phyloP scores from a whole-genome alignment of 2,113 vertebrate species.

The Pterophyllum scalare region DNA sequence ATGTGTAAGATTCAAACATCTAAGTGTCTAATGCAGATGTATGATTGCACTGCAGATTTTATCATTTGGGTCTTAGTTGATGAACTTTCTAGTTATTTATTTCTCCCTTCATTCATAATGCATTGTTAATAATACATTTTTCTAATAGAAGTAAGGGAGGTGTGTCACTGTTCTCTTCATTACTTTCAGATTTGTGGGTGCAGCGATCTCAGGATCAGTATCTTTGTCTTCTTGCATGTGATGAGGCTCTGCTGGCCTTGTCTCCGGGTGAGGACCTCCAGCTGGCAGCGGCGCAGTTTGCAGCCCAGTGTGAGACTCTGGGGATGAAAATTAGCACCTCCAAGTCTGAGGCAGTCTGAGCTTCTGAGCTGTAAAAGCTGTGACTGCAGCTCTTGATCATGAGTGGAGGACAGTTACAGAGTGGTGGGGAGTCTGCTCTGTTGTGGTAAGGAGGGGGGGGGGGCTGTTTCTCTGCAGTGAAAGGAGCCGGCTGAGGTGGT shows the following conservation, averaged over 20 bases:
- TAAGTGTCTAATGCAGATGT: too few relatives aligned
- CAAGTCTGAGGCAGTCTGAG: neutral
- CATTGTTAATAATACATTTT: too few relatives aligned
- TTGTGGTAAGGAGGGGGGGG: neutral
- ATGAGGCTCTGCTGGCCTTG: neutral
- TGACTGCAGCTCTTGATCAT: neutral
- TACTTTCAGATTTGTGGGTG: too few relatives aligned
- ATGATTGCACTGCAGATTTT: too few relatives aligned
- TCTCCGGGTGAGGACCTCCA: neutral
- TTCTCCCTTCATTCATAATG: too few relatives aligned
- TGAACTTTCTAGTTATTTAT: too few relatives aligned
- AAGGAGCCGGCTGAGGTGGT: neutral
- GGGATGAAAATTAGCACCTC: neutral
- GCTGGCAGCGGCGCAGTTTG: neutral
- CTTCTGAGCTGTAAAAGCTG: neutral
- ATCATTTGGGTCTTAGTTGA: too few relatives aligned
- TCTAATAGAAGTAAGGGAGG: too few relatives aligned
- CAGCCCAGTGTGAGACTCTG: neutral
- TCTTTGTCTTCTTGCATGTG: too few relatives aligned
- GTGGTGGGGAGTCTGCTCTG: neutral
- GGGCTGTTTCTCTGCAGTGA: neutral
- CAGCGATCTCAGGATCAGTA: too few relatives aligned
- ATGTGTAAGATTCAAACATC: neutral
- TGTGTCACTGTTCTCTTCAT: too few relatives aligned
- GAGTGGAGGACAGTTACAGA: neutral